Conservation (phyloP, 2,797 vertebrate species). For the Phaenicophaeus curvirostris region DNA sequence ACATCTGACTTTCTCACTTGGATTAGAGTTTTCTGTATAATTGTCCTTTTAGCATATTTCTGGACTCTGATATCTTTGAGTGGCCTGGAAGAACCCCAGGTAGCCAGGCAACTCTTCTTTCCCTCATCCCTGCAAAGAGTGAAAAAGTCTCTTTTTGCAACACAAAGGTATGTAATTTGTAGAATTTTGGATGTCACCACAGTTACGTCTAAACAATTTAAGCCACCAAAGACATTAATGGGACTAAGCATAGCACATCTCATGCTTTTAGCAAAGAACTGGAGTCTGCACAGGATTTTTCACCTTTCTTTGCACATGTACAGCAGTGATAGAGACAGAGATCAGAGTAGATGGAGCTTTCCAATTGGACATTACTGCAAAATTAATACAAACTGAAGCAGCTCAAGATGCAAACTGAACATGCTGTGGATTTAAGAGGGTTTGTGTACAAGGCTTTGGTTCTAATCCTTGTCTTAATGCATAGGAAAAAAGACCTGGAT, state of each 20-base stretch:
- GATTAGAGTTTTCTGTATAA: neutral
- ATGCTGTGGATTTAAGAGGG: slow-evolving; percentile 14
- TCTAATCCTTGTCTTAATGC: neutral
- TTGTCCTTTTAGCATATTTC: neutral
- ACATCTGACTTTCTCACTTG: neutral
- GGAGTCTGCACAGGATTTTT: neutral
- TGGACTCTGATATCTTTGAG: neutral
- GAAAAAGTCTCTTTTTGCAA: neutral
- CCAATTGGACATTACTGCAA: neutral
- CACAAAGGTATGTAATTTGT: neutral
- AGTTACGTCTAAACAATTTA: neutral
- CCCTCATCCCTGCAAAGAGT: neutral
- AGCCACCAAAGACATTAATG: neutral
- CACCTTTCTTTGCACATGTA: neutral
- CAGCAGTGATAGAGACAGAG: neutral
- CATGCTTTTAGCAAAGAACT: neutral
- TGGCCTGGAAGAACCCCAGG: neutral
- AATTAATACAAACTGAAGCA: slow-evolving; percentile 17
- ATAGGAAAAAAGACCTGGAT: neutral
- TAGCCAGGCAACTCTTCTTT: neutral
- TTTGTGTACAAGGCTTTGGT: slow-evolving; percentile 5
- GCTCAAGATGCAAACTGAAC: slow-evolving; percentile 8
- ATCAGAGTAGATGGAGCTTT: neutral
- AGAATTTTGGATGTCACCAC: neutral
- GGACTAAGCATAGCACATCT: neutral